A percentile compares a stretch with the other conserved stretches of the same genome.
These are phyloP conservation scores for Oxyruncus cristatus DNA, from an alignment of 2,113 vertebrate species.

Conservation along the genomic window DNA sequence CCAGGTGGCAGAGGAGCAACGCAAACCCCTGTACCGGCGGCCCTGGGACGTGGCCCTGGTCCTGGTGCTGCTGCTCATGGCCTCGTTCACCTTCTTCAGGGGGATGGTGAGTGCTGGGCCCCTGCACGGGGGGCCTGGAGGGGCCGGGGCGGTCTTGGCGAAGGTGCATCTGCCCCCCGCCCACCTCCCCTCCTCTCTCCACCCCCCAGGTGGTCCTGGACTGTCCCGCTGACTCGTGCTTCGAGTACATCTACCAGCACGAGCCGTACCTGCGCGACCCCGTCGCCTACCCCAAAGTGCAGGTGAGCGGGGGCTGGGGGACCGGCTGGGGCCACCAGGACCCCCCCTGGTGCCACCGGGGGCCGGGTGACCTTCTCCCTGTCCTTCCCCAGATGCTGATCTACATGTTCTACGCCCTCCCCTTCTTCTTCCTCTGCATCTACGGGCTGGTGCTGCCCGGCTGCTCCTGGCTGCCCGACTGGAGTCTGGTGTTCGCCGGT, in stretches of 20 bases:
- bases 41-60: conserved; percentile 78
- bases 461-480: conserved; percentile 88
- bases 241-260: conserved; percentile 81
- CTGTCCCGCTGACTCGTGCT: conserved; percentile 83
- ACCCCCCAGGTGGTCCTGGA: conserved; percentile 81
- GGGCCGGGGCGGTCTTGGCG: accelerated
- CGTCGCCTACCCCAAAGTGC: conserved; percentile 87
- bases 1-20: conserved; percentile 81
- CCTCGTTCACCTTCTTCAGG: conserved; percentile 83
- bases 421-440: conserved; percentile 77
- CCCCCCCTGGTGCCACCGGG: accelerated
- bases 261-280: conserved; percentile 91
- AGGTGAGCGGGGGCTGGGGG: conserved; percentile 65
- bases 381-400: conserved; percentile 81
- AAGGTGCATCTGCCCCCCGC: accelerated
- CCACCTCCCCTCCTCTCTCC: neutral
- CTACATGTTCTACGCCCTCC: conserved; percentile 83
- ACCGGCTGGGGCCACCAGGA: neutral
- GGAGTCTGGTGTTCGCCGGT: conserved; percentile 83
- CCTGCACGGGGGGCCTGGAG: accelerated
- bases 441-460: conserved; percentile 83
- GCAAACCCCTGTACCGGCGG: conserved; percentile 75
- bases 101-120: conserved; percentile 77
- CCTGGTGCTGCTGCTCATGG: conserved; percentile 71
- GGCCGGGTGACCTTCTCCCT: accelerated